These are phyloP conservation scores for Masnerella sp. DNA, from an alignment of 2,888 invertebrate genomes.

Conservation along the genomic window DNA sequence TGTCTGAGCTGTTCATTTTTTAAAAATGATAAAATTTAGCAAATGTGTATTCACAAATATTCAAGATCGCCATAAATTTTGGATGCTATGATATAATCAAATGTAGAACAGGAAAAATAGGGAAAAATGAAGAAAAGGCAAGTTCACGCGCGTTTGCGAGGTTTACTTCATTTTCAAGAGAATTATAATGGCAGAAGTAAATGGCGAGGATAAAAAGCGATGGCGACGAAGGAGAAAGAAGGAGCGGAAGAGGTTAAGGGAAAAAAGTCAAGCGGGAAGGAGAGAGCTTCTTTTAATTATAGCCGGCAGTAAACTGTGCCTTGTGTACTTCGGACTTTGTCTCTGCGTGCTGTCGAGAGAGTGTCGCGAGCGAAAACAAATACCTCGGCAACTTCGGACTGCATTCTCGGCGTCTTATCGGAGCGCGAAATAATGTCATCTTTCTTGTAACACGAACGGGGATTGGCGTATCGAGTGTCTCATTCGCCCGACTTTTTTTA, in stretches of 20 bases:
- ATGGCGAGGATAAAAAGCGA: slow-evolving; percentile 41
- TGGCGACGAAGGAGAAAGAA: slow-evolving; percentile 48
- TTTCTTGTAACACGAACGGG: slow-evolving; percentile 43
- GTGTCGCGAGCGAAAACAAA: slow-evolving; percentile 48
- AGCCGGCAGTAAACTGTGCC: slow-evolving; percentile 57
- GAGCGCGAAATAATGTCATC: slow-evolving; percentile 47
- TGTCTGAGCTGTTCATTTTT: no score
- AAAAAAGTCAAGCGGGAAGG: slow-evolving; percentile 37
- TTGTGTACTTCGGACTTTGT: slow-evolving; percentile 47
- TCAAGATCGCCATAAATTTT: no score
- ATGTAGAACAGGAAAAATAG: background rate
- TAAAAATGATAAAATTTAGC: no score
- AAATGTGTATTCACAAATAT: no score
- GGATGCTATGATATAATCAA: no score
- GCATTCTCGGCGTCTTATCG: slow-evolving; percentile 40
- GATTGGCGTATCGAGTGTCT: slow-evolving; percentile 52
- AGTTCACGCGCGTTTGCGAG: slow-evolving; percentile 17
- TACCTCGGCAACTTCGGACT: slow-evolving; percentile 38
- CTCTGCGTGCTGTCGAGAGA: slow-evolving; percentile 37
- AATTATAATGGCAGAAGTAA: slow-evolving; percentile 53
- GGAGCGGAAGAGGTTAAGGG: slow-evolving; percentile 39
- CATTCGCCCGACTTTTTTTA: slow-evolving; percentile 23
- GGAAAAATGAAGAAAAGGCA: slow-evolving; percentile 9
- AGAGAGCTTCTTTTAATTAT: slow-evolving; percentile 58
- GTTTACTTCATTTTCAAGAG: slow-evolving; percentile 49